phyloP scores from a whole-genome alignment of 2,888 invertebrate species.

The Hirtodrosophila duncani region DNA sequence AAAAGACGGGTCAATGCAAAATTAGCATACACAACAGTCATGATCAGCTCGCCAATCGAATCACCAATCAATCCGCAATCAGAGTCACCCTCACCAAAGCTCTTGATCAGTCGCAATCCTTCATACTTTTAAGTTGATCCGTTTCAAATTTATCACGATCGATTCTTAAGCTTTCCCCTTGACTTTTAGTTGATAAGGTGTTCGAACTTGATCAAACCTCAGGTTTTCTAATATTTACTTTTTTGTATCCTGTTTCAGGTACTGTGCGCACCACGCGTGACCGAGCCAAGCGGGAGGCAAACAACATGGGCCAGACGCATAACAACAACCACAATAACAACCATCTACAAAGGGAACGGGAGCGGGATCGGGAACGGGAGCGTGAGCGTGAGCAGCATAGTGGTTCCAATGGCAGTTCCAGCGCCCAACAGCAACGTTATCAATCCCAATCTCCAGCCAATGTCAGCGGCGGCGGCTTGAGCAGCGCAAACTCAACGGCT shows the following conservation, averaged over 20 bases:
- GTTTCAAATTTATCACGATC: too few relatives aligned
- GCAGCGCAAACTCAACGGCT: conserved; percentile 38
- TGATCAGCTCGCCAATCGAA: too few relatives aligned
- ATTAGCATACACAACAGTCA: conserved; percentile 14
- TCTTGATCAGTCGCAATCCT: conserved; percentile 9
- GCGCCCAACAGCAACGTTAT: conserved; percentile 32
- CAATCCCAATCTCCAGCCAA: conserved; percentile 62
- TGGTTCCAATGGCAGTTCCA: conserved; percentile 31
- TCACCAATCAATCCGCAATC: not conserved
- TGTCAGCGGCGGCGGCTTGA: conserved; percentile 43
- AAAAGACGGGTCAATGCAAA: too few relatives aligned
- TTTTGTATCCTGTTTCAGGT: conserved; percentile 47
- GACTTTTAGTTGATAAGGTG: not conserved
- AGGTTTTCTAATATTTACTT: not conserved
- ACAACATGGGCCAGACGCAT: conserved; percentile 68
- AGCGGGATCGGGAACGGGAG: conserved; percentile 30
- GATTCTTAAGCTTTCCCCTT: not conserved
- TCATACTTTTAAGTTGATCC: too few relatives aligned
- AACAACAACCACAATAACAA: conserved; percentile 50
- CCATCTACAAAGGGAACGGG: conserved; percentile 29
- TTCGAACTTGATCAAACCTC: not conserved
- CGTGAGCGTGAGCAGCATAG: conserved; percentile 24
- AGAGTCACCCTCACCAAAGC: not conserved
- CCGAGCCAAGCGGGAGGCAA: conserved; percentile 78
- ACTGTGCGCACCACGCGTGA: conserved; percentile 77